Conservation (phyloP, 1,140 invertebrate species). For the Scaptodrosophila lebanonensis region DNA sequence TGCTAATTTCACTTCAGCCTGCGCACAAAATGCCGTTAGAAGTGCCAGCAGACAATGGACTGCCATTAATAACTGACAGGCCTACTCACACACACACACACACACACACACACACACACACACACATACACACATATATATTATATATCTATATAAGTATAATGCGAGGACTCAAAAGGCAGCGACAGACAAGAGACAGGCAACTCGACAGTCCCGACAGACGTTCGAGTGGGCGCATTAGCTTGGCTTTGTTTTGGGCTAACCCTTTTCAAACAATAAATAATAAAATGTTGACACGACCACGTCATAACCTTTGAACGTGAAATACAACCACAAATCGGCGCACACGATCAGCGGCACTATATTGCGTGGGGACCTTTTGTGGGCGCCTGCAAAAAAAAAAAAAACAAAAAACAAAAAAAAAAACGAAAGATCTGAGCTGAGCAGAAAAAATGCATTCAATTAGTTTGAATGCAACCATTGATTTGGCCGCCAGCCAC, state of each 20-base stretch:
- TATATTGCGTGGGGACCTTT: slow-evolving; percentile 4
- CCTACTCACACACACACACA: no score
- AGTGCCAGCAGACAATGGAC: slow-evolving; percentile 48
- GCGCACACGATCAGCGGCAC: slow-evolving; percentile 8
- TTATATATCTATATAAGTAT: slow-evolving; percentile 2
- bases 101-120: no score
- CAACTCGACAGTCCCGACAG: slow-evolving; percentile 23
- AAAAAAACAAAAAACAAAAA: no score
- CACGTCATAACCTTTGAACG: slow-evolving; percentile 77
- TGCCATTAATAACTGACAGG: slow-evolving; percentile 72
- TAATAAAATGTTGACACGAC: slow-evolving; percentile 77
- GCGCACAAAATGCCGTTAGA: slow-evolving; percentile 56
- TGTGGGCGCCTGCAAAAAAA: no score
- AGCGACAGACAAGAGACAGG: slow-evolving; percentile 3
- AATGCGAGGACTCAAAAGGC: slow-evolving; percentile 4
- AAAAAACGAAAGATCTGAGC: no score
- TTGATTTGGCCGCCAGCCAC: not conserved
- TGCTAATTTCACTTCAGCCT: slow-evolving; percentile 56
- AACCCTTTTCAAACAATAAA: slow-evolving; percentile 73
- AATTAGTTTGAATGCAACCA: slow-evolving; percentile 50
- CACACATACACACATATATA: no score
- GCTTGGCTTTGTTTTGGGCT: slow-evolving; percentile 67
- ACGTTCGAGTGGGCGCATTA: slow-evolving; percentile 60
- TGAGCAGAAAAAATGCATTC: slow-evolving; percentile 63
- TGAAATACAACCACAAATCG: slow-evolving; percentile 46